Evolutionary conservation across 2,797 vertebrate genomes (phyloP).

Genomic region (Arremon aurantiirostris): DNA sequence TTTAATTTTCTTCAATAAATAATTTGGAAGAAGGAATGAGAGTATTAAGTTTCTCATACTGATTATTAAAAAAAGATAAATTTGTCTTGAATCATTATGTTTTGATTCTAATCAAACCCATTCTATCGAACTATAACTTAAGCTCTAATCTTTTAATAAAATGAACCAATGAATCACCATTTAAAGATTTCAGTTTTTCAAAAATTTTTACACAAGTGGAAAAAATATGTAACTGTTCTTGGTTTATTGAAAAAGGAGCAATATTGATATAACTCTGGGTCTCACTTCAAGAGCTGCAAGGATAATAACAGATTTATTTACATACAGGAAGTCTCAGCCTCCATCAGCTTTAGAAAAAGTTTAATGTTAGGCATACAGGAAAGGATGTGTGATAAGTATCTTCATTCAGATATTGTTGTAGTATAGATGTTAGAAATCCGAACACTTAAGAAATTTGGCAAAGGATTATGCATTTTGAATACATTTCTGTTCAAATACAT

Average conservation of each 20-base stretch:
- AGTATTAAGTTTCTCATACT: background rate
- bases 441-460: background rate
- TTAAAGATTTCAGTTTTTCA: background rate
- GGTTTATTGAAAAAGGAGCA: background rate
- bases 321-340: background rate
- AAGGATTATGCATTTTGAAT: constrained; percentile 13
- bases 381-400: background rate
- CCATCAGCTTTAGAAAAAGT: background rate
- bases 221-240: background rate
- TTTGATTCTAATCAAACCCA: background rate
- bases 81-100: background rate
- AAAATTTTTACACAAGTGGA: background rate
- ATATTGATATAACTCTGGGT: background rate
- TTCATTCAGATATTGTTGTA: background rate
- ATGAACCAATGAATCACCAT: background rate
- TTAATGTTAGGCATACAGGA: background rate
- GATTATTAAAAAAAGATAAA: background rate
- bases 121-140: background rate
- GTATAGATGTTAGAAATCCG: background rate
- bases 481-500: constrained; percentile 28
- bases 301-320: background rate
- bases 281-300: background rate
- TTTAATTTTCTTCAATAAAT: background rate
- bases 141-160: background rate
- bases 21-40: background rate